These are phyloP conservation scores for Drosophila subobscura DNA, from an alignment of 1,140 invertebrate species.

Conservation along the genomic window DNA sequence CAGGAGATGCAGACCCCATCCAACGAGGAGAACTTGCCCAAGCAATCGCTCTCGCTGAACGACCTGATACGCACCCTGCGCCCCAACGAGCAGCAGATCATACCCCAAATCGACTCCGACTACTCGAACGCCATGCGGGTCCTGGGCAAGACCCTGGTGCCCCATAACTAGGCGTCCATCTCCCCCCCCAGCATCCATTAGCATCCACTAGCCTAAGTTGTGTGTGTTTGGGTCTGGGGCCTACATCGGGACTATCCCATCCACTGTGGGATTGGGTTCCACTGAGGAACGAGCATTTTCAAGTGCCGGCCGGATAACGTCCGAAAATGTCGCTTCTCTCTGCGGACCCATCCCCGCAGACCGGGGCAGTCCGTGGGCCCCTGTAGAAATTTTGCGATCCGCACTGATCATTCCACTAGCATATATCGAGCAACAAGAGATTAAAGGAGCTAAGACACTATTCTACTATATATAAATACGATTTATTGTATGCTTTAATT, in stretches of 20 bases:
- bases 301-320: constrained; percentile 21
- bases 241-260: background rate
- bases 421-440: constrained; percentile 24
- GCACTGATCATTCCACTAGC: constrained; percentile 15
- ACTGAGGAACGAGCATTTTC: constrained; percentile 74
- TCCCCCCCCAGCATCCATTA: constrained; percentile 4
- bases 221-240: constrained; percentile 22
- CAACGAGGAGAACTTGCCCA: constrained; percentile 74
- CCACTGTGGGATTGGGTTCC: constrained; percentile 46
- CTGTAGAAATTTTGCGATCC: constrained; percentile 31
- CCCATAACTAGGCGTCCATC: constrained; percentile 49
- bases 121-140: constrained; percentile 83
- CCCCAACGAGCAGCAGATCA: constrained; percentile 82
- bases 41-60: constrained; percentile 80
- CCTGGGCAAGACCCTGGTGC: constrained; percentile 76
- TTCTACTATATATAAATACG: constrained; percentile 43
- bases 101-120: constrained; percentile 83
- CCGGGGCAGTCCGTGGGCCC: background rate
- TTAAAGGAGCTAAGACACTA: constrained; percentile 47
- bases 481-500: constrained; percentile 76
- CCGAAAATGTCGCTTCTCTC: constrained; percentile 74
- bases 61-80: constrained; percentile 81
- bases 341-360: constrained; percentile 51
- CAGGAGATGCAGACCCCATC: constrained; percentile 54
- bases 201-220: constrained; percentile 43